Base-by-base conservation (phyloP, 2,797 vertebrate genomes). In the Danio jaintianensis region DNA sequence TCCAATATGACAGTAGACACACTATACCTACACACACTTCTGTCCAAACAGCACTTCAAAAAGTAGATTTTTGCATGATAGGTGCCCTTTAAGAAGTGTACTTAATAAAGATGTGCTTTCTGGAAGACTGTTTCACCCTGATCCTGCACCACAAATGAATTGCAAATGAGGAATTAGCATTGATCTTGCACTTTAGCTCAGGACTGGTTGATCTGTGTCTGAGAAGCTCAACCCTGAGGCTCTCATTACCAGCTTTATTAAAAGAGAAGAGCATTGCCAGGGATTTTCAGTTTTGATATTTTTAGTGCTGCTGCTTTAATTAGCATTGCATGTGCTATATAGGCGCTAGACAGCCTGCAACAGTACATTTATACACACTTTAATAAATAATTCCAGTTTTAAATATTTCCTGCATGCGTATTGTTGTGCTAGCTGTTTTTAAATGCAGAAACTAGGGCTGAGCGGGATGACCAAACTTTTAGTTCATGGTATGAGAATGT, bases 241-340 rank as follows among this genome's bases (percentile, higher is more conserved):
- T 42, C 56, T 62, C 22, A 40, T 48, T 10, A 9, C 6, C 11
- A 7, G 22, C 56, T 50, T 62, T 40, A 50, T 50, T 74, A 15
- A 74, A 70, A 53, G 67, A 53, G 55, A 10, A 58, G 42, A 61
- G 38, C 22, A 62, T 53, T 40, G 59, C 29, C n/a, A 5, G 72
- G 13, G 70, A 29, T 45, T 56, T 22, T 38, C 52, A 7, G 18
- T 13, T 71, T 9, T 22, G n/a, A 43, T 71, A 53, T 42, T 72
- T 56, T 72, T 72, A 72, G 18, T 47, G 20, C 6, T 45, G 18
- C 18, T 59, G 42, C 13, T 36, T 16, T 47, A 73, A 47, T 47
- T 58, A 45, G 20, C 70, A 73, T 59, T 9, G 53, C 13, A 16
- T 45, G 69, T 45, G n/a, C 38, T 29, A 29, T 43, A 40, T 20